phyloP scores from a whole-genome alignment of 2,797 vertebrate species.

The Acanthopagrus latus region DNA sequence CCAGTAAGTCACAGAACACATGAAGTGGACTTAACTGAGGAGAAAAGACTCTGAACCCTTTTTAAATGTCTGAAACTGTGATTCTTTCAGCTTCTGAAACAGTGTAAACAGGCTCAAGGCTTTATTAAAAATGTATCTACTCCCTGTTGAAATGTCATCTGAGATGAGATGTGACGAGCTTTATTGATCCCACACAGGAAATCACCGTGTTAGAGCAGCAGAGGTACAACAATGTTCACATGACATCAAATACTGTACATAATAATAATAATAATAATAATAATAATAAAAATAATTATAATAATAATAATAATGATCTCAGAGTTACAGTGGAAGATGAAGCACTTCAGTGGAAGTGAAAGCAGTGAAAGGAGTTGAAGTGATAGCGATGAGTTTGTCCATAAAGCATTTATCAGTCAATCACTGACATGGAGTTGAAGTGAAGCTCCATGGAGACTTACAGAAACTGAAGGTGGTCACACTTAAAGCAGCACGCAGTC shows the following conservation, averaged over 20 bases:
- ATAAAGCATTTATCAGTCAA: not conserved
- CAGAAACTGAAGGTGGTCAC: not conserved
- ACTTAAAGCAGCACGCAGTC: not conserved
- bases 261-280: no score
- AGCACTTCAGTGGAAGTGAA: not conserved
- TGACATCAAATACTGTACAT: not conserved
- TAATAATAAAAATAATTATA: no score
- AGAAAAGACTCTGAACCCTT: not conserved
- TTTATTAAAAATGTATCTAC: not conserved
- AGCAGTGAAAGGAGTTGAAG: not conserved
- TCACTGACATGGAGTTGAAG: not conserved
- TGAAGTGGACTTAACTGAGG: not conserved
- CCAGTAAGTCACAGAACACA: slow-evolving; percentile 24
- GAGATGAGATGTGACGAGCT: not conserved
- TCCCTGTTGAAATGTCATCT: not conserved
- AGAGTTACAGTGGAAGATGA: not conserved
- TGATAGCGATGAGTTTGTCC: not conserved
- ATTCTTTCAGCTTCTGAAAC: not conserved
- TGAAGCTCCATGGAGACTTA: not conserved
- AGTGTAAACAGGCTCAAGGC: not conserved
- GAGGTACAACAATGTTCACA: not conserved
- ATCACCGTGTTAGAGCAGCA: not conserved
- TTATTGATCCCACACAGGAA: not conserved
- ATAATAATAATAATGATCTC: no score
- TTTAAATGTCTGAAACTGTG: not conserved